Evolutionary conservation across 2,113 vertebrate species (phyloP), one percentile per base, ranked within the genome.

Genomic region (Sinocyclocheilus rhinocerous): DNA sequence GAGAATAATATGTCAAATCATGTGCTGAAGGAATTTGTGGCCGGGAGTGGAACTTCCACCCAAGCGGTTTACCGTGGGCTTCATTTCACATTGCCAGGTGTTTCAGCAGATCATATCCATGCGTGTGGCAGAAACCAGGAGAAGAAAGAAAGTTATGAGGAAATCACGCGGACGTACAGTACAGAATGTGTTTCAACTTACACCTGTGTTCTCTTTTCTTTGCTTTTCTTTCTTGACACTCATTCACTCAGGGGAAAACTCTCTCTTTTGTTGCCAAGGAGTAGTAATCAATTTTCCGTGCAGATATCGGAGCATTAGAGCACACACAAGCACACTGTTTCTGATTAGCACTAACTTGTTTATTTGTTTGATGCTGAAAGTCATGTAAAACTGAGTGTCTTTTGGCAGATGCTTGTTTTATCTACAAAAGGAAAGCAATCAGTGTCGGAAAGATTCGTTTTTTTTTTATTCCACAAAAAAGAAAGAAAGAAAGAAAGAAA

Each of bases 271-370:
- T 73, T 70, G 48, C 79, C 36, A 83, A 76, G 42, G 18, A 61
- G 52, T 39, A 50, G n/a, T 50, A 77, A 85, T 67, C 72, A 29
- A 39, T 85, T 78, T 85, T 67, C 70, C 72, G 11, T 72, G 61
- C 18, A 76, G 57, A 39, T 16, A 57, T 76, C 63, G 36, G 48
- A 81, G 67, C 29, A 22, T 84, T 36, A 73, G 82, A 75, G 86
- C 26, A 8, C 39, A 57, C 77, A 81, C 79, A 76, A 65, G 65
- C 24, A 39, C 16, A 42, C 33, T 85, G 79, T 78, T 92, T 92
- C 91, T 88, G 87, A 92, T 93, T 93, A 90, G 81, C 87, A 81
- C 92, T 92, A 92, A 89, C 91, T 93, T 91, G 88, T 91, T 92
- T 92, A 88, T 91, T 81, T 85, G 87, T 90, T 91, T 91, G 85